Conservation (phyloP, 1,140 invertebrate genomes). For the Goniozus legneri region DNA sequence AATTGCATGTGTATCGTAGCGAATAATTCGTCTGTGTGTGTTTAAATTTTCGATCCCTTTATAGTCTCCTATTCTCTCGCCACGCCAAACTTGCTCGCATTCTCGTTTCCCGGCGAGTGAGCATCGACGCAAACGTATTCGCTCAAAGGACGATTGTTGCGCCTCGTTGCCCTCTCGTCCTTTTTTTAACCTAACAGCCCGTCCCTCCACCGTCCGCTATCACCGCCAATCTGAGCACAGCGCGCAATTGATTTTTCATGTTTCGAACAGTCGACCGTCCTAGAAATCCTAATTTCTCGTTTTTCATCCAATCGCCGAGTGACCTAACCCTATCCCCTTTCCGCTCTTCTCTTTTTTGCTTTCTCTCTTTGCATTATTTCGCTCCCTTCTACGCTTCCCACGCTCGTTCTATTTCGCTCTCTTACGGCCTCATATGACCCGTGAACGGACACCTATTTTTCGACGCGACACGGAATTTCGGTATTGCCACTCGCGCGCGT, state of each 20-base stretch:
- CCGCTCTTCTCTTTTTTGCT: neutral
- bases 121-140: conserved; percentile 11
- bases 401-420: conserved; percentile 3
- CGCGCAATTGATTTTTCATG: conserved; percentile 38
- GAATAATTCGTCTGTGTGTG: no score
- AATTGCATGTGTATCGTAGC: no score
- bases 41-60: no score
- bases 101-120: no score
- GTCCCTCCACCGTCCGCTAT: neutral
- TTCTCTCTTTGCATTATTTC: neutral
- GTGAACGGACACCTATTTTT: neutral
- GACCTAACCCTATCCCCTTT: neutral
- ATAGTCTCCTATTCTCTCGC: no score
- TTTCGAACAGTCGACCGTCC: conserved; percentile 25
- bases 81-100: no score
- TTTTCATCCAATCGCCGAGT: conserved; percentile 19
- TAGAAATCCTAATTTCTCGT: conserved; percentile 35
- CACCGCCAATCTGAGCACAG: neutral
- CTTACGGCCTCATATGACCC: neutral
- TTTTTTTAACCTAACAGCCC: no score
- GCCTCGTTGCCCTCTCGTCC: neutral
- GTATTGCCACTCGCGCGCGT: neutral
- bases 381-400: neutral
- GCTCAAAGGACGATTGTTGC: conserved; percentile 21
- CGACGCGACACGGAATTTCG: neutral